These are phyloP conservation scores for Oreonectes daqikongensis DNA, from an alignment of 2,797 vertebrate species.

Conservation along the genomic window DNA sequence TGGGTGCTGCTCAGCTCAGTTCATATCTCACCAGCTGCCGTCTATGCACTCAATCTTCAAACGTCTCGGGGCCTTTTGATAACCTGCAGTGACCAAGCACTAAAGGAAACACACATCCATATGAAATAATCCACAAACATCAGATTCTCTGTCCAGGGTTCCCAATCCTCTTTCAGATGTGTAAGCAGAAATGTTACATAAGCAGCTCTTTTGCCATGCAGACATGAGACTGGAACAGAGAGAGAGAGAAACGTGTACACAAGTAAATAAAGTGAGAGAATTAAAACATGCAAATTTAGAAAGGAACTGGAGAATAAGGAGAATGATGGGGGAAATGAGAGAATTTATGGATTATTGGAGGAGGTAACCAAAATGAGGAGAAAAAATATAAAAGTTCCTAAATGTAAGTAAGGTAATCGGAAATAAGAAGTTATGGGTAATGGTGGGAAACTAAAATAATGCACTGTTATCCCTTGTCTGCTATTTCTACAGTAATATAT, in stretches of 20 bases:
- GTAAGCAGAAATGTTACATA: slow-evolving; percentile 44
- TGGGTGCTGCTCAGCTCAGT: not conserved
- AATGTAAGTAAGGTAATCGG: no score
- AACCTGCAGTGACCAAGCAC: slow-evolving; percentile 12
- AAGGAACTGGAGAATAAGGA: not conserved
- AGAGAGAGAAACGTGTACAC: not conserved
- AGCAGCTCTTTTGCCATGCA: slow-evolving; percentile 26
- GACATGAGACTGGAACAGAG: not conserved
- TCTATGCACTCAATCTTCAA: not conserved
- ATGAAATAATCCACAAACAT: slow-evolving; percentile 55
- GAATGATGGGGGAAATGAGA: no score
- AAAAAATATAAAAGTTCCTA: no score
- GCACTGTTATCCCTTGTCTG: no score
- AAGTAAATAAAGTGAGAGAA: not conserved
- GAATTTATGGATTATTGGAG: no score
- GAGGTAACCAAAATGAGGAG: no score
- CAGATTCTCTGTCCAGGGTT: slow-evolving; percentile 30
- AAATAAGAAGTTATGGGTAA: no score
- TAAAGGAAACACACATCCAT: slow-evolving; percentile 37
- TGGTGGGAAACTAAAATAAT: no score
- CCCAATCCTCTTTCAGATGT: slow-evolving; percentile 46
- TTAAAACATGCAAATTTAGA: not conserved
- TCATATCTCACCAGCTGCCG: not conserved
- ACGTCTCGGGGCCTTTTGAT: not conserved
- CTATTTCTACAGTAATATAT: no score